These are phyloP conservation scores for Himantopus leucocephalus DNA, from an alignment of 2,113 vertebrate species.

Conservation along the genomic window DNA sequence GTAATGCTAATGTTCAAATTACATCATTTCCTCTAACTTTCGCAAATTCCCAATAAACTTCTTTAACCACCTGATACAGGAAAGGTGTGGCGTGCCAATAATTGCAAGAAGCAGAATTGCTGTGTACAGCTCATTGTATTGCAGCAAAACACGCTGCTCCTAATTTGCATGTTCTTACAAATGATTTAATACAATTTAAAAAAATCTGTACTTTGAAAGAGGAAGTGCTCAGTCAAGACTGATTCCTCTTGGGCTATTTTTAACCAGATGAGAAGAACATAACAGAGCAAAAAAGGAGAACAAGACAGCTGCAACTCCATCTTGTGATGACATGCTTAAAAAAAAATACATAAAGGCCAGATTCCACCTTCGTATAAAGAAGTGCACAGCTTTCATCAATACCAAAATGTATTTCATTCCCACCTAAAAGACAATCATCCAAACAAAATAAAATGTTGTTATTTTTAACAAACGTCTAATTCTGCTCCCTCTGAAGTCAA, in stretches of 20 bases:
- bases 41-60: neutral
- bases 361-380: neutral
- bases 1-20: neutral
- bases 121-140: neutral
- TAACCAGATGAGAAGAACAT: constrained; percentile 45
- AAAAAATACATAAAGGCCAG: neutral
- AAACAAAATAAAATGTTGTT: constrained; percentile 14
- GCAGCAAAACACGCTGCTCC: neutral
- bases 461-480: constrained; percentile 36
- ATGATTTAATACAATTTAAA: neutral
- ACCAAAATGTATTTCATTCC: neutral
- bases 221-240: constrained; percentile 58
- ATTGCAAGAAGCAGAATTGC: neutral
- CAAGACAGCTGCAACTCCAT: constrained; percentile 34
- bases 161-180: neutral
- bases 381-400: neutral
- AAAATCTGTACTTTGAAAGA: constrained; percentile 17
- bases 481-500: constrained; percentile 46
- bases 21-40: neutral
- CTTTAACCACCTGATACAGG: neutral
- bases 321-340: neutral
- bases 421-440: neutral
- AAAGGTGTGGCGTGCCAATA: neutral
- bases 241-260: constrained; percentile 65
- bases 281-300: constrained; percentile 49